Evolutionary conservation across 2,888 invertebrate genomes (phyloP), one percentile per base, ranked within the genome.

Genomic region (Ptilodon capucinus): DNA sequence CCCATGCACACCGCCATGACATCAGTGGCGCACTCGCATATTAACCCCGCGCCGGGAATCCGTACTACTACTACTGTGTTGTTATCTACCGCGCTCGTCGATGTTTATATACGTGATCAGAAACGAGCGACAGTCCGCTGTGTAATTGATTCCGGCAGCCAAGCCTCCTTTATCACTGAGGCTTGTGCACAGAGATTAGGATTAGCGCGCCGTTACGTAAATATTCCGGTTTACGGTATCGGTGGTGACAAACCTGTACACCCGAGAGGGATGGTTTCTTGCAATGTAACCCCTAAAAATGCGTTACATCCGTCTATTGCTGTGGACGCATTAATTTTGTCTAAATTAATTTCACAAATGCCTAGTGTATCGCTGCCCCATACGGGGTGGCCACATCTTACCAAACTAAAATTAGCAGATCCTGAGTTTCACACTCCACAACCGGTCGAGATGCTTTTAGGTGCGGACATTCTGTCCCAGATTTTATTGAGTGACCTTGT

Each of bases 341-440:
- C 13, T 1, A 30, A 7, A 2, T n/a, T 30, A n/a, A 30, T n/a
- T n/a, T n/a, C n/a, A n/a, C 34, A 34, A 34, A 34, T 16, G n/a
- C n/a, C n/a, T 8, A 16, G 16, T 16, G n/a, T n/a, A n/a, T n/a
- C n/a, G n/a, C n/a, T n/a, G n/a, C n/a, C n/a, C n/a, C n/a, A n/a
- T n/a, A n/a, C n/a, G n/a, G n/a, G n/a, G n/a, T n/a, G n/a, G n/a
- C n/a, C n/a, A n/a, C 34, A 34, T 34, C 16, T 16, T 1, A 4
- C 36, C 13, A 36, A 44, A 30, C 25, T 44, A 11, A 14, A 41
- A 8, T 32, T 44, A 30, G 44, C 44, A 30, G 42, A 49, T 30
- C 45, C 45, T n/a, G 34, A 42, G 4, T 42, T 45, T 6, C 42
- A 9, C 28, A 34, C 44, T 14, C 21, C 42, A 18, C 42, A 39